Evolutionary conservation across 2,888 invertebrate species (phyloP).

Genomic region (Tetranychus truncatus): DNA sequence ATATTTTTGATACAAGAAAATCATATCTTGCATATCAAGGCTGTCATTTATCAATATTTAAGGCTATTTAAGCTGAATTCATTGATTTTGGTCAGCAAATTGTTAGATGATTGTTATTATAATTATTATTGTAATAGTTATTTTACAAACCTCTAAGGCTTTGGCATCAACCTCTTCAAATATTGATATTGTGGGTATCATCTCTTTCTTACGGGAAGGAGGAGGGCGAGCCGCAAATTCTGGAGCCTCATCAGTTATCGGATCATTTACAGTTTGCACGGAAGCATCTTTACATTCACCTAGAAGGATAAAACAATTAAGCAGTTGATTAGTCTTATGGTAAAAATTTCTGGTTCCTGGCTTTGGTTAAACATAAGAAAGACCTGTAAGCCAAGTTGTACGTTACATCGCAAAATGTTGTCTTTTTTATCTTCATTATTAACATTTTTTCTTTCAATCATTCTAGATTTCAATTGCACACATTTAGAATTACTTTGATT

Average conservation of each 20-base stretch:
- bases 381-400: no score
- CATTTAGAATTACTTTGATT: no score
- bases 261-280: conserved; percentile 29
- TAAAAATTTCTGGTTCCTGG: no score
- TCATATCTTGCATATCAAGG: background rate
- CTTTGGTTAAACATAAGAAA: no score
- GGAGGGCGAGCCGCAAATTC: conserved; percentile 30
- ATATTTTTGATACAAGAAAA: no score
- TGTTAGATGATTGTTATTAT: background rate
- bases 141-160: conserved; percentile 22
- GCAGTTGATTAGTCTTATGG: conserved; percentile 2
- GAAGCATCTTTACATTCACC: conserved; percentile 24
- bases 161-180: conserved; percentile 27
- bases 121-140: background rate
- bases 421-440: no score
- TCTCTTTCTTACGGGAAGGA: conserved; percentile 28
- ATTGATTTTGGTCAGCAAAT: background rate
- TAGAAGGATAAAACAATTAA: background rate
- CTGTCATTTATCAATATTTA: background rate
- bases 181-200: conserved; percentile 26
- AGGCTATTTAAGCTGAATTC: background rate
- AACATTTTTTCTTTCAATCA: no score
- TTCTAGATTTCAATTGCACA: no score
- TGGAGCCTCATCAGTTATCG: conserved; percentile 29
- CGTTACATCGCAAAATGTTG: no score